Conservation (phyloP, 2,888 invertebrate genomes). For the Ochropacha duplaris region DNA sequence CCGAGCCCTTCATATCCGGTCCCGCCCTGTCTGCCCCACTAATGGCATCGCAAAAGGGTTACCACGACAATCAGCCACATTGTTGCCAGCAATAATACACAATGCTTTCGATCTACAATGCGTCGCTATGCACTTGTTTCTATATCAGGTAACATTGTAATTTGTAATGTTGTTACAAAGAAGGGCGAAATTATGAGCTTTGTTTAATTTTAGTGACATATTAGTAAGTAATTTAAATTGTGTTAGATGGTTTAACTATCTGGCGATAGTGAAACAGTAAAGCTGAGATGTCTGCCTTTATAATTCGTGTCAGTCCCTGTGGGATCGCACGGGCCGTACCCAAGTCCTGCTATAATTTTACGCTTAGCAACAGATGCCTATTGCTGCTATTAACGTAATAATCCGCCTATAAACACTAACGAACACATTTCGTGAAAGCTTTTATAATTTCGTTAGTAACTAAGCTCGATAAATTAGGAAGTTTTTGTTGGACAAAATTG, state of each 20-base stretch:
- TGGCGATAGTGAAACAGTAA: not conserved
- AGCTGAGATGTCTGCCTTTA: not conserved
- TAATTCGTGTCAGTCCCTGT: constrained; percentile 8
- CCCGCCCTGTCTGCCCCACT: constrained; percentile 59
- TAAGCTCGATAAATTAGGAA: not conserved
- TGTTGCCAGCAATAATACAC: constrained; percentile 24
- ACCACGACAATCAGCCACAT: constrained; percentile 32
- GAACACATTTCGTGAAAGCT: not conserved
- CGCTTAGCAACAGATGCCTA: constrained; percentile 24
- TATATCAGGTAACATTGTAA: not conserved
- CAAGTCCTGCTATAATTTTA: constrained; percentile 28
- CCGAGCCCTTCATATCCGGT: constrained; percentile 53
- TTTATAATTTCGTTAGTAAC: not conserved
- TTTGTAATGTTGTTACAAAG: not conserved
- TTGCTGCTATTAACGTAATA: not conserved
- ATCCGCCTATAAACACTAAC: not conserved
- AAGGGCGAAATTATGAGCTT: not conserved
- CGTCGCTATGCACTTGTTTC: not conserved
- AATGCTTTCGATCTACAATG: not conserved
- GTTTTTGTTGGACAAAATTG: not conserved
- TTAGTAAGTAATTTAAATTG: too few species aligned
- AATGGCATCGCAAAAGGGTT: constrained; percentile 48
- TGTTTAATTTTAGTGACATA: not conserved
- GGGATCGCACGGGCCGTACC: constrained; percentile 27
- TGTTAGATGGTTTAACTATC: too few species aligned